These are phyloP conservation scores for Pasiphila rectangulata DNA, from an alignment of 2,888 invertebrate genomes.

Conservation along the genomic window DNA sequence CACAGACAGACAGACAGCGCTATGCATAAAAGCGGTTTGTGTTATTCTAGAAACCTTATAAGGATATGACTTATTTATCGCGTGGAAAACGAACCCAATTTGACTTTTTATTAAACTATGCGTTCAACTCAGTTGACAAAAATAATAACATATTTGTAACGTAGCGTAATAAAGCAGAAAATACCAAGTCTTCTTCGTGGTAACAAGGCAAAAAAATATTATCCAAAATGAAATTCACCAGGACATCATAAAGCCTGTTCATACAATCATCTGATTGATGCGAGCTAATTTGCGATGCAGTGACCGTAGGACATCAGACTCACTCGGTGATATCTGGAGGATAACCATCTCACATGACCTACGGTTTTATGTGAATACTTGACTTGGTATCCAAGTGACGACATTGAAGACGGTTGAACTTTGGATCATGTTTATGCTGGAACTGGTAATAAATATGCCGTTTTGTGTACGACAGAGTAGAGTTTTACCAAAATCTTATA, in stretches of 20 bases:
- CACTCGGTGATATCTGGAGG: conserved; percentile 10
- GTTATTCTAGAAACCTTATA: too few relatives aligned
- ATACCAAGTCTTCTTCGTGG: too few relatives aligned
- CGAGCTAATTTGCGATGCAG: conserved; percentile 25
- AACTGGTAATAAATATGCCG: background rate
- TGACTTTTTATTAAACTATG: too few relatives aligned
- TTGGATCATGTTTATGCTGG: background rate
- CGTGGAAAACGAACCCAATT: too few relatives aligned
- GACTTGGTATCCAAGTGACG: conserved; percentile 2
- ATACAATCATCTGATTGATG: conserved; percentile 16
- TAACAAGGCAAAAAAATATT: background rate
- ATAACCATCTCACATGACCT: conserved; percentile 16
- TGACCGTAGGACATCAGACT: conserved; percentile 15
- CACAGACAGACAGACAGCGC: too few relatives aligned
- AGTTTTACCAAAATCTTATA: background rate
- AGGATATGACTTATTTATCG: too few relatives aligned
- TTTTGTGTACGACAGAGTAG: too few relatives aligned
- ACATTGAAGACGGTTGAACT: background rate
- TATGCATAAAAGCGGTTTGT: too few relatives aligned
- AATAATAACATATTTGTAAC: too few relatives aligned
- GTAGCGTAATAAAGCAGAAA: too few relatives aligned
- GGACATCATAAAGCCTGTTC: conserved; percentile 1
- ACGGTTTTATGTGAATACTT: conserved; percentile 14
- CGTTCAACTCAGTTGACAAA: too few relatives aligned
- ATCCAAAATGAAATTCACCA: conserved; percentile 6